Base-by-base conservation (phyloP, 2,888 invertebrate genomes). In the Agrochola lota region DNA sequence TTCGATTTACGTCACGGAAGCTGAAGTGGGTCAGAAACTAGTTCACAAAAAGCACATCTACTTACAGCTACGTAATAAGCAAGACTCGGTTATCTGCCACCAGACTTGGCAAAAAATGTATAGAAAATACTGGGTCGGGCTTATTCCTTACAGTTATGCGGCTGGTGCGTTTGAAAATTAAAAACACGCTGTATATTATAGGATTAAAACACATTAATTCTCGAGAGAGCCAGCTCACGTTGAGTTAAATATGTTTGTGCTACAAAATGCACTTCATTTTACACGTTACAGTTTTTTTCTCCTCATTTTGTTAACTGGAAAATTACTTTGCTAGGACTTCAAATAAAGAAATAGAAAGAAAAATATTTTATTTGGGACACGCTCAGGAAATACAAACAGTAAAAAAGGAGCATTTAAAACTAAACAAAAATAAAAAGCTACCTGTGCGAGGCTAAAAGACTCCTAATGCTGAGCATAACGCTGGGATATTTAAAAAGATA, bases 11-110 rank as follows among this genome's bases (percentile, higher is more conserved):
- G 84, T 86, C 87, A 84, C 82, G 76, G 59, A 85, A 80, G 62
- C 84, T 84, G 80, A 90, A 90, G 87, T 88, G 85, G 90, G 88
- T 88, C 88, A 86, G 81, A 72, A 82, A 80, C 84, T 86, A 81
- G 80, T 83, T 77, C 49, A 71, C 82, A 88, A 89, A 88, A 88
- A 89, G 80, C 68, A 75, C 72, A 78, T 80, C 83, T 85, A 83
- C 83, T 83, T 84, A 49, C 62, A 52, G 69, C 77, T 59, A 70
- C 73, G 80, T 79, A 85, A 84, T 89, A 88, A 85, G 86, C 83
- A 78, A 85, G 85, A 75, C 78, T 80, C 69, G 60, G 84, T 67
- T 76, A 82, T 83, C 76, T 76, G 70, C 80, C 72, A 77, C 79
- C 59, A 77, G 71, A 74, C 78, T 77, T 82, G 73, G 85, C 72